Percentiles rank a stretch among this genome's conserved stretches.
phyloP scores from a whole-genome alignment of 2,797 vertebrate genomes.

The Margarornis squamiger region DNA sequence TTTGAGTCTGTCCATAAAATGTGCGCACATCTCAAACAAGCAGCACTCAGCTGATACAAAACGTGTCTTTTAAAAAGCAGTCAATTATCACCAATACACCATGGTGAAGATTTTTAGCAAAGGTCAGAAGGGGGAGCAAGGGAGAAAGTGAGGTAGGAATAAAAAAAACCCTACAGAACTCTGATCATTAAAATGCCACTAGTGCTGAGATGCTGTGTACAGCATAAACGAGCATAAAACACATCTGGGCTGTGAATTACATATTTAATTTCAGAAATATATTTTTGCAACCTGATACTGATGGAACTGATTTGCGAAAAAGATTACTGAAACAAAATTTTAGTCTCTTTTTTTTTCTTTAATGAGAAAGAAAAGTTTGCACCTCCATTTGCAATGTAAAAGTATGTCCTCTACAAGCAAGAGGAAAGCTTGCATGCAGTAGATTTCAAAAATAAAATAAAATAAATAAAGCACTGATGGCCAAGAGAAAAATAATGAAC shows the following conservation, averaged over 20 bases:
- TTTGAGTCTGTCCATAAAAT: neutral
- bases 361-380: neutral
- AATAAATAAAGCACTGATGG: neutral
- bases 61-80: slow-evolving; percentile 2
- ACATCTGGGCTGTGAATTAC: neutral
- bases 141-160: neutral
- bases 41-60: neutral
- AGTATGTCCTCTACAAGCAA: neutral
- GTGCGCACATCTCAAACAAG: neutral
- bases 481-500: neutral
- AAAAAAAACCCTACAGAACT: neutral
- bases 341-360: neutral
- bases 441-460: neutral
- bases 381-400: neutral
- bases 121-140: neutral
- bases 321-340: neutral
- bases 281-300: neutral
- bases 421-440: neutral
- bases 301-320: neutral
- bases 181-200: neutral
- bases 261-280: neutral
- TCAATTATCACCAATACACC: neutral
- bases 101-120: neutral
- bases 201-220: neutral
- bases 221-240: neutral